phyloP scores from a whole-genome alignment of 64 coral and sea anemone species.

The Acropora yongei region DNA sequence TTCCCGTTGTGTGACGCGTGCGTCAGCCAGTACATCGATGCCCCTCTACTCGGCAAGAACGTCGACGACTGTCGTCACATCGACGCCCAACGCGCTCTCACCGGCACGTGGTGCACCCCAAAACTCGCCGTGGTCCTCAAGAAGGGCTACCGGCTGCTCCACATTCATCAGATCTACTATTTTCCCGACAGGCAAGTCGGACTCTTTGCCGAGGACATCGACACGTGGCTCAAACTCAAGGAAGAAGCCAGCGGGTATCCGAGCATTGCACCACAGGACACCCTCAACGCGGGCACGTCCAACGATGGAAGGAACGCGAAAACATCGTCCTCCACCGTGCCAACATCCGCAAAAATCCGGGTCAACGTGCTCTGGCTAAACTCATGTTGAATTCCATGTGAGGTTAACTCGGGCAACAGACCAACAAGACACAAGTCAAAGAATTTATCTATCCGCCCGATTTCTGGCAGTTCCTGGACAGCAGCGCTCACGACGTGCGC shows the following conservation, averaged over 20 bases:
- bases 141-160: neutral
- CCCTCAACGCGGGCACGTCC: neutral
- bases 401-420: constrained; percentile 22
- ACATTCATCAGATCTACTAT: constrained; percentile 17
- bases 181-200: neutral
- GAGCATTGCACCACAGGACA: neutral
- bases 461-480: constrained; percentile 24
- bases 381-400: constrained; percentile 23
- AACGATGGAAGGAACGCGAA: constrained; percentile 15
- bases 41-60: neutral
- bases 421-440: constrained; percentile 16
- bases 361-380: neutral
- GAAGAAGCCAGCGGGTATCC: constrained; percentile 6
- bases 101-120: constrained; percentile 29
- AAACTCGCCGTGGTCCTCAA: neutral
- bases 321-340: constrained; percentile 4
- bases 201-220: neutral
- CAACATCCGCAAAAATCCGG: constrained; percentile 6
- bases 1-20: constrained; percentile 61
- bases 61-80: constrained; percentile 15
- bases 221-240: constrained; percentile 1
- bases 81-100: neutral
- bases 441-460: neutral
- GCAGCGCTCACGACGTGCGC: neutral
- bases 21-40: neutral